Evolutionary conservation across 1,140 invertebrate species (phyloP).

Genomic region (Drosophila parabipectinata): DNA sequence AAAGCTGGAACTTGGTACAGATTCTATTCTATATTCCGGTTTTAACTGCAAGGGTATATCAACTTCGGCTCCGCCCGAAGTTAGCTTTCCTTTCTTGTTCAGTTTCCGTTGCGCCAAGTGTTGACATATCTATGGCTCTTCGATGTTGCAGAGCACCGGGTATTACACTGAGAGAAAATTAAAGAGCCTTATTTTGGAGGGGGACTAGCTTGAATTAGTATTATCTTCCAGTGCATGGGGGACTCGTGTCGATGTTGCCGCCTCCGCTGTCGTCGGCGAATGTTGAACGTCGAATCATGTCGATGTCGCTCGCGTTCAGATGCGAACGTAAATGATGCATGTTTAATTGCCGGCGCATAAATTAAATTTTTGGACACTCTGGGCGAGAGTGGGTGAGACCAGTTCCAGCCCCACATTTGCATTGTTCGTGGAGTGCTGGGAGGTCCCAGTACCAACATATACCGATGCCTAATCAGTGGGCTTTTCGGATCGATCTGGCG

Average conservation of each 20-base stretch:
- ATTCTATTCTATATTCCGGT: too few species aligned
- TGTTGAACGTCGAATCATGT: constrained; percentile 54
- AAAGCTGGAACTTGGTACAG: too few species aligned
- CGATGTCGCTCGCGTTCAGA: constrained; percentile 45
- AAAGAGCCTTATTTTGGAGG: neutral
- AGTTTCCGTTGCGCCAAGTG: constrained; percentile 55
- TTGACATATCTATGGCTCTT: constrained; percentile 71
- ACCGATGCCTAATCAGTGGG: constrained; percentile 19
- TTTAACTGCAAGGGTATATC: too few species aligned
- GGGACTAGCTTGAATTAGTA: neutral
- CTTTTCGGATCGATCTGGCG: constrained; percentile 3
- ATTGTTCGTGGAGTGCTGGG: constrained; percentile 31
- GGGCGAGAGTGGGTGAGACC: constrained; percentile 35
- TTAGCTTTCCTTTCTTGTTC: too few species aligned
- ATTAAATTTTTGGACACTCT: constrained; percentile 67
- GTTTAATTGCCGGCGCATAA: constrained; percentile 80
- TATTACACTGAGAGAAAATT: constrained; percentile 1
- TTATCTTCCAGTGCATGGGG: constrained; percentile 7
- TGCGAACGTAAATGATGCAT: constrained; percentile 78
- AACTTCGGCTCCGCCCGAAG: too few species aligned
- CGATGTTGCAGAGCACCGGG: constrained; percentile 18
- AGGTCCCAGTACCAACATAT: neutral
- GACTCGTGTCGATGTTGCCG: constrained; percentile 68
- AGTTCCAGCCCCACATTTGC: constrained; percentile 53
- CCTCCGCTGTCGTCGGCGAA: constrained; percentile 56